Evolutionary conservation across 1,140 invertebrate genomes (phyloP).

Genomic region (Psix sp.): DNA sequence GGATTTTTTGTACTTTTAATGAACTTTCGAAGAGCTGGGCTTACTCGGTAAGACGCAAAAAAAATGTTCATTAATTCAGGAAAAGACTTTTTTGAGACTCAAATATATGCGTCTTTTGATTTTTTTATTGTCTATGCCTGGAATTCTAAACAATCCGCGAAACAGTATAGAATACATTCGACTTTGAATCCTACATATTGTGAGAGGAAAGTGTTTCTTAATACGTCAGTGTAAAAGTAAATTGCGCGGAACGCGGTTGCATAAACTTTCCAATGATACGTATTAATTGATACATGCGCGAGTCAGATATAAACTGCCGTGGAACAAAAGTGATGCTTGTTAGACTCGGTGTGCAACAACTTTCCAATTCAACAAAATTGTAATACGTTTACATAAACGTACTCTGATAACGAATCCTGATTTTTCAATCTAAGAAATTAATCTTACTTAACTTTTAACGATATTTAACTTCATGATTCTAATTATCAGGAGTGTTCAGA

Average conservation of each 20-base stretch:
- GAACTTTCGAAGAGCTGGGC: too few relatives aligned
- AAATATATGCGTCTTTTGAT: too few relatives aligned
- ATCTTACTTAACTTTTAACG: too few relatives aligned
- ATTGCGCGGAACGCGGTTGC: slow-evolving; percentile 38
- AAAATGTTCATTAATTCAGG: too few relatives aligned
- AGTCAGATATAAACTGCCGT: slow-evolving; percentile 22
- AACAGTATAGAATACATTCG: slow-evolving; percentile 9
- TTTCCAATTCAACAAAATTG: slow-evolving; percentile 51
- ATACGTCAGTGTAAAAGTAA: slow-evolving; percentile 35
- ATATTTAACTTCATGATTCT: too few relatives aligned
- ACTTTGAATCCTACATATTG: slow-evolving; percentile 41
- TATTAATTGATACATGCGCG: slow-evolving; percentile 52
- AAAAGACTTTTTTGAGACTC: too few relatives aligned
- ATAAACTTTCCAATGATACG: slow-evolving; percentile 52
- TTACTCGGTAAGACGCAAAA: too few relatives aligned
- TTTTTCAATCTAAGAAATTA: background rate
- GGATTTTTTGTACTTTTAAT: too few relatives aligned
- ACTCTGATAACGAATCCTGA: slow-evolving; percentile 4
- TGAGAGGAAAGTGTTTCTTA: slow-evolving; percentile 45
- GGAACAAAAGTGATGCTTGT: slow-evolving; percentile 52
- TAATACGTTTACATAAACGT: slow-evolving; percentile 28
- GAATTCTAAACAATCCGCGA: too few relatives aligned
- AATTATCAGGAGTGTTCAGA: too few relatives aligned
- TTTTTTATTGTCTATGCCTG: too few relatives aligned
- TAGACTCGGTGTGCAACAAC: slow-evolving; percentile 36